Conservation (phyloP, 1,140 invertebrate genomes). For the Aporrectodea caliginosa region DNA sequence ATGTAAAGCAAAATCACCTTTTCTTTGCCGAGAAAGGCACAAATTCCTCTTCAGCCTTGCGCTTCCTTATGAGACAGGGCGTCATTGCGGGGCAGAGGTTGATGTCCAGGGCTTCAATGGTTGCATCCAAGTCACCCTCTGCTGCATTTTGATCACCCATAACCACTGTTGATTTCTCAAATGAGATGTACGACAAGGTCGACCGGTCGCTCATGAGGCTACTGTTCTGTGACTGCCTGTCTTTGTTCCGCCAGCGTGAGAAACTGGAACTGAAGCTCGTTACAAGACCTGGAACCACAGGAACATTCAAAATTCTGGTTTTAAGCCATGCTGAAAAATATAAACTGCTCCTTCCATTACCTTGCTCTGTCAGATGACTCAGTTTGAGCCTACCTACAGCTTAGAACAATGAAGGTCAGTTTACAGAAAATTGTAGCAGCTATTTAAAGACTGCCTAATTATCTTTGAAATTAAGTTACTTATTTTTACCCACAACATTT, state of each 20-base stretch:
- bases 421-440: too few species aligned
- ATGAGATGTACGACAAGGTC: conserved; percentile 5
- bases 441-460: too few species aligned
- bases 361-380: too few species aligned
- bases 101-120: background rate
- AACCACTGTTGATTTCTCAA: background rate
- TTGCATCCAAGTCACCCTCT: background rate
- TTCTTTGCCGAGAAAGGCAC: conserved; percentile 49
- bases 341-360: too few species aligned
- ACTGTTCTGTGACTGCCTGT: conserved; percentile 38
- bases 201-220: conserved; percentile 21
- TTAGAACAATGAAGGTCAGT: too few species aligned
- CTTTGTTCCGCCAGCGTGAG: conserved; percentile 46
- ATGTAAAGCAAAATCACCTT: too few species aligned
- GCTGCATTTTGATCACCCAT: background rate
- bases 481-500: too few species aligned
- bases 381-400: too few species aligned
- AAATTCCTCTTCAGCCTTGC: conserved; percentile 39
- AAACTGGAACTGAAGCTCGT: conserved; percentile 48
- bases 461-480: too few species aligned
- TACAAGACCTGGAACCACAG: conserved; percentile 41
- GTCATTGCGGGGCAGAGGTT: conserved; percentile 31
- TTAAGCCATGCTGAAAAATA: too few species aligned
- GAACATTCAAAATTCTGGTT: too few species aligned
- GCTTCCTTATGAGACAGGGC: conserved; percentile 48